phyloP scores from a whole-genome alignment of 2,888 invertebrate species.

The Lomographa bimaculata region DNA sequence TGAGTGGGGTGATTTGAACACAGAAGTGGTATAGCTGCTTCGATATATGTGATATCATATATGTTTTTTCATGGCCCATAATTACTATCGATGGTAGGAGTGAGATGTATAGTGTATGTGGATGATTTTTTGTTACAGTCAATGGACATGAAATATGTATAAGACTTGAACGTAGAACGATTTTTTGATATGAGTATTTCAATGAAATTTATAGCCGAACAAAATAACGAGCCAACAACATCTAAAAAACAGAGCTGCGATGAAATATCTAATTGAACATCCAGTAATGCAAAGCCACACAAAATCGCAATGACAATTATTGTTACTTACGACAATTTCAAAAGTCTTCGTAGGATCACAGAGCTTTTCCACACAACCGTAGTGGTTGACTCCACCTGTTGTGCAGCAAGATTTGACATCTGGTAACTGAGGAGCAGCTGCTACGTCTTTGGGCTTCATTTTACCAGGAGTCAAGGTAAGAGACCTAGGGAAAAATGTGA shows the following conservation, averaged over 20 bases:
- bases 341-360: constrained; percentile 88
- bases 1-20: constrained; percentile 37
- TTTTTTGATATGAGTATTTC: no score
- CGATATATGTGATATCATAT: no score
- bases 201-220: no score
- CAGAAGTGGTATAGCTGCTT: constrained; percentile 6
- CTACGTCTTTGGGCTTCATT: constrained; percentile 81
- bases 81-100: no score
- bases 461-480: constrained; percentile 87
- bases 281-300: no score
- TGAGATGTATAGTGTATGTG: background rate
- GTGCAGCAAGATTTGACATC: constrained; percentile 90
- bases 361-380: constrained; percentile 89
- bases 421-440: constrained; percentile 87
- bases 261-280: no score
- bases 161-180: no score
- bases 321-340: constrained; percentile 70
- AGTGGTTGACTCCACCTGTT: constrained; percentile 88
- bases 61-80: no score
- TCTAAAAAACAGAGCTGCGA: no score
- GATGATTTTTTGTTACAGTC: constrained; percentile 3
- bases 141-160: no score
- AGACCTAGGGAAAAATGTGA: constrained; percentile 56
- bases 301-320: background rate
- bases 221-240: no score